A percentile compares a stretch with the other conserved stretches of the same genome.
Evolutionary conservation across 2,888 invertebrate species (phyloP).

Genomic region (Mechanitis messenoides): DNA sequence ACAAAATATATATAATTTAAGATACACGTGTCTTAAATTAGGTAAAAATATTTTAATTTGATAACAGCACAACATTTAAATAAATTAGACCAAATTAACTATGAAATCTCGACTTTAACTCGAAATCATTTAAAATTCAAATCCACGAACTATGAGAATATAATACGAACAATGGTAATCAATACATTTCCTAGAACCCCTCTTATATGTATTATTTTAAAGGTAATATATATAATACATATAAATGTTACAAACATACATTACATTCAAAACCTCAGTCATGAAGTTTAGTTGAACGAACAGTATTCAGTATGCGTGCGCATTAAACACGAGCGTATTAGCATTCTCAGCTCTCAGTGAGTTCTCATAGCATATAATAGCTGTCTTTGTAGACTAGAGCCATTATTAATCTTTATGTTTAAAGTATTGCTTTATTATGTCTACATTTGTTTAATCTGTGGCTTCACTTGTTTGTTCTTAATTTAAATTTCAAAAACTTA

Average conservation of each 20-base stretch:
- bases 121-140: slow-evolving; percentile 37
- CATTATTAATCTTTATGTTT: too few relatives aligned
- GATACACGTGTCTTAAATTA: too few relatives aligned
- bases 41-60: too few relatives aligned
- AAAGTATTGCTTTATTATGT: too few relatives aligned
- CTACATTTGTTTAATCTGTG: too few relatives aligned
- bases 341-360: slow-evolving; percentile 61
- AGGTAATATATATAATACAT: too few relatives aligned
- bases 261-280: slow-evolving; percentile 9
- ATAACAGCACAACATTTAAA: slow-evolving; percentile 20
- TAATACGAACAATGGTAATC: not conserved
- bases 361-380: slow-evolving; percentile 56
- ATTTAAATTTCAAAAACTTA: too few relatives aligned
- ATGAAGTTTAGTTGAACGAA: slow-evolving; percentile 41
- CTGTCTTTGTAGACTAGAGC: too few relatives aligned
- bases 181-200: not conserved
- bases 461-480: too few relatives aligned
- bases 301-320: slow-evolving; percentile 58
- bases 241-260: too few relatives aligned
- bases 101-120: slow-evolving; percentile 42
- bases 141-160: slow-evolving; percentile 17
- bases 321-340: slow-evolving; percentile 67
- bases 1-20: too few relatives aligned
- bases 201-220: too few relatives aligned
- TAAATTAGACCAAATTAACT: slow-evolving; percentile 31